Evolutionary conservation across 2,888 invertebrate genomes (phyloP).

Genomic region (Cheilosia vernalis): DNA sequence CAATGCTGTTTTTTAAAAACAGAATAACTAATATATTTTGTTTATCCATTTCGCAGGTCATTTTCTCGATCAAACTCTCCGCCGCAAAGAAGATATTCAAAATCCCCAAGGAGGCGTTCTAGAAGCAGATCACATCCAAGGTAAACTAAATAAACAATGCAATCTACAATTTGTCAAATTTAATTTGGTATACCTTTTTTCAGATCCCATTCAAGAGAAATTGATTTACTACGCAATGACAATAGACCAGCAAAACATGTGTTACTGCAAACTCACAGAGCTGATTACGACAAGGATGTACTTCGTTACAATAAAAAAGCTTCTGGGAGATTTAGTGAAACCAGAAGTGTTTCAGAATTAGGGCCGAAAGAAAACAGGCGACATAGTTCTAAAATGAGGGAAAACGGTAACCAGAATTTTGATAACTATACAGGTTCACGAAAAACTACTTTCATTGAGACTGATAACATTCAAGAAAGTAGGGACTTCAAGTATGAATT

Average conservation of each 20-base stretch:
- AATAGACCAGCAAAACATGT: slow-evolving; percentile 38
- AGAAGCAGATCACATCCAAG: slow-evolving; percentile 78
- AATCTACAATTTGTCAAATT: neutral
- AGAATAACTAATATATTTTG: neutral
- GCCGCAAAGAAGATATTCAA: slow-evolving; percentile 77
- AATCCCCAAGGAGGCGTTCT: slow-evolving; percentile 78
- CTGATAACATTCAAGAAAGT: slow-evolving; percentile 84
- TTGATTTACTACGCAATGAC: slow-evolving; percentile 49
- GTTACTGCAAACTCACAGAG: slow-evolving; percentile 81
- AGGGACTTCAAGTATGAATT: slow-evolving; percentile 85
- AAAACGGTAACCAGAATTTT: slow-evolving; percentile 58
- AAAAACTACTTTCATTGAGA: slow-evolving; percentile 42
- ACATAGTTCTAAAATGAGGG: slow-evolving; percentile 61
- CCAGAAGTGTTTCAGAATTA: slow-evolving; percentile 46
- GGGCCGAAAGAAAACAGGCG: slow-evolving; percentile 62
- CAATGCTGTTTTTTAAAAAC: neutral
- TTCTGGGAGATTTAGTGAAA: slow-evolving; percentile 52
- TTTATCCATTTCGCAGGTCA: slow-evolving; percentile 75
- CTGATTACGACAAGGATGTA: slow-evolving; percentile 69
- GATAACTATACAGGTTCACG: slow-evolving; percentile 52
- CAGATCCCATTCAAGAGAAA: slow-evolving; percentile 66
- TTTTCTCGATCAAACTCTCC: slow-evolving; percentile 78
- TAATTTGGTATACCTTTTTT: neutral
- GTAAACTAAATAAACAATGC: slow-evolving; percentile 57
- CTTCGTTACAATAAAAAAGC: slow-evolving; percentile 51